A percentile compares a stretch with the other conserved stretches of the same genome.
Conservation (phyloP, 2,113 vertebrate genomes). For the Promerops cafer region DNA sequence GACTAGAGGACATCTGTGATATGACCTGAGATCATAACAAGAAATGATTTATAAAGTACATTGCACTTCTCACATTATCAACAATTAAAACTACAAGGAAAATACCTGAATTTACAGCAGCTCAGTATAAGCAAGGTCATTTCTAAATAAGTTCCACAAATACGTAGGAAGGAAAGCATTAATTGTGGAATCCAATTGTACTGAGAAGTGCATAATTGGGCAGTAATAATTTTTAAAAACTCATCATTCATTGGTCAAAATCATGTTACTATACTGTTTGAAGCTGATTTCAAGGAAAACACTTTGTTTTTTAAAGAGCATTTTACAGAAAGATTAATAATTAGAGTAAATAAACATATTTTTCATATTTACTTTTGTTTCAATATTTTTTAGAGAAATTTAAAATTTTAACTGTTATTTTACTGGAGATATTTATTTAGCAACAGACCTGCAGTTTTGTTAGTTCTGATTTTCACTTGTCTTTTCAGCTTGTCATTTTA, state of each 20-base stretch:
- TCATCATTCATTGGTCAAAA: background rate
- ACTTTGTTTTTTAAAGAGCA: background rate
- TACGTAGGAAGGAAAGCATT: background rate
- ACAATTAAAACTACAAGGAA: background rate
- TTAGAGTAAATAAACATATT: background rate
- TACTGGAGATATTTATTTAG: background rate
- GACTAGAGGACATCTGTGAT: background rate
- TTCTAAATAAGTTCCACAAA: background rate
- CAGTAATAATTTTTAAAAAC: background rate
- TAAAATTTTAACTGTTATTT: background rate
- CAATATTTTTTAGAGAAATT: background rate
- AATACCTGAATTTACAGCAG: background rate
- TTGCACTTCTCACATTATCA: background rate
- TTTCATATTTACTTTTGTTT: background rate
- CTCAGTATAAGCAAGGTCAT: background rate
- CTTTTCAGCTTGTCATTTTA: background rate
- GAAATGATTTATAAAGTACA: background rate
- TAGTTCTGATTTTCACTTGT: background rate
- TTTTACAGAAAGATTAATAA: background rate
- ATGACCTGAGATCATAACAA: background rate
- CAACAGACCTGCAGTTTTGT: background rate
- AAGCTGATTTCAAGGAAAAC: background rate
- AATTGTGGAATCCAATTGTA: background rate
- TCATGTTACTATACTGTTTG: background rate
- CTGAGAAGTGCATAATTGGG: background rate